A percentile compares a stretch with the other conserved stretches of the same genome.
phyloP scores from a whole-genome alignment of 2,113 vertebrate genomes.

The Leptobrachium leishanense region DNA sequence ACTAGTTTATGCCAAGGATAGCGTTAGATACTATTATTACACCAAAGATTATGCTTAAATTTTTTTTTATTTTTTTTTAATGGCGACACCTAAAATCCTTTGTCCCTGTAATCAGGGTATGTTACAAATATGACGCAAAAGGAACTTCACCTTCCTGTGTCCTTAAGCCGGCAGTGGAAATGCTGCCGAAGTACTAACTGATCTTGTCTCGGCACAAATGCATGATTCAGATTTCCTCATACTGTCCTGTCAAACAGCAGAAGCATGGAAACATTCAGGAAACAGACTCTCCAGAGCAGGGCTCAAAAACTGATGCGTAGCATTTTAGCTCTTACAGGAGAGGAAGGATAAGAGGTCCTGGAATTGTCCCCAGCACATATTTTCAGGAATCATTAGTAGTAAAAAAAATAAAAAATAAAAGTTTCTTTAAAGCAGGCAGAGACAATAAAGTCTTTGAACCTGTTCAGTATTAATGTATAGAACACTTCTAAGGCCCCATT shows the following conservation, averaged over 20 bases:
- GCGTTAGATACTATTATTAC: too few species aligned
- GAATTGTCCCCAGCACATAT: background rate
- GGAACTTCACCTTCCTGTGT: slow-evolving; percentile 15
- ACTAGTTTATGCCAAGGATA: too few species aligned
- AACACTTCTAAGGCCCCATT: too few species aligned
- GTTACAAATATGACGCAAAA: slow-evolving; percentile 7
- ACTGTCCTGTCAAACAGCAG: background rate
- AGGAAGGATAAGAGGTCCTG: background rate
- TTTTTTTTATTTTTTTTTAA: too few species aligned
- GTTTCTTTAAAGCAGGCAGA: too few species aligned
- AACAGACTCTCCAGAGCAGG: background rate
- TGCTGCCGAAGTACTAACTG: slow-evolving; percentile 1
- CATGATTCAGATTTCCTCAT: background rate
- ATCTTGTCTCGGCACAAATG: slow-evolving; percentile 11
- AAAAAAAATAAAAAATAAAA: too few species aligned
- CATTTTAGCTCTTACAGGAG: background rate
- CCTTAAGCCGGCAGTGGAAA: slow-evolving; percentile 1
- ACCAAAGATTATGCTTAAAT: too few species aligned
- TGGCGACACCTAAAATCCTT: background rate
- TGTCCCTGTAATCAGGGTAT: slow-evolving; percentile 22
- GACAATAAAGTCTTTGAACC: too few species aligned
- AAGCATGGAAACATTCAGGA: slow-evolving; percentile 10
- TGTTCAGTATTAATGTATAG: too few species aligned
- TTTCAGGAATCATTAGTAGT: background rate
- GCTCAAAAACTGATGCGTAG: background rate